Conservation (phyloP, 2,113 vertebrate species). For the Eonycteris spelaea region DNA sequence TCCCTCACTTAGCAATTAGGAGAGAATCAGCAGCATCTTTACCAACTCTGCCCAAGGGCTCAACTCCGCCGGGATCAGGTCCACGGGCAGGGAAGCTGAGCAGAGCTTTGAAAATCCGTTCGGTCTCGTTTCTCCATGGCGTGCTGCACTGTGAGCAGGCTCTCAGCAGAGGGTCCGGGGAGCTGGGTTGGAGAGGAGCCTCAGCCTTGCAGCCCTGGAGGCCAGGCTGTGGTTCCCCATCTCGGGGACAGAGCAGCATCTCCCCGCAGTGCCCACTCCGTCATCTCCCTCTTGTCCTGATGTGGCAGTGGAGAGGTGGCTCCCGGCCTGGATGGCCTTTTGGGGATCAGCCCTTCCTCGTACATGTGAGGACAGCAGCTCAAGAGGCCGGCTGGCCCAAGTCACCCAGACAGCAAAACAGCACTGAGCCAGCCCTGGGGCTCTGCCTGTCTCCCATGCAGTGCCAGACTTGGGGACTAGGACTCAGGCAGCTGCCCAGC, state of each 20-base stretch:
- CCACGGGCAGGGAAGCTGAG: neutral
- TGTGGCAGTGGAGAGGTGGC: neutral
- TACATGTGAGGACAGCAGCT: neutral
- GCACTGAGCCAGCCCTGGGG: neutral
- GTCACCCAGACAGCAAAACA: neutral
- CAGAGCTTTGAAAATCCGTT: constrained; percentile 9
- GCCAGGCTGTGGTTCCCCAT: neutral
- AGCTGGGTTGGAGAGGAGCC: rapidly evolving
- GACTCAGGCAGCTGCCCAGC: neutral
- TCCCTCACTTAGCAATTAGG: constrained; percentile 17
- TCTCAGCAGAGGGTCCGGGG: neutral
- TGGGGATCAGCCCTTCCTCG: neutral
- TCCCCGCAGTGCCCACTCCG: rapidly evolving
- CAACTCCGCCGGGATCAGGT: neutral
- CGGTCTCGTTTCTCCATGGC: neutral
- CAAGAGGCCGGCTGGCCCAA: rapidly evolving
- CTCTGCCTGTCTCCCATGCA: neutral
- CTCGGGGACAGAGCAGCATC: neutral
- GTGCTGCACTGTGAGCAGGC: neutral
- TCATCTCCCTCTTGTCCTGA: neutral
- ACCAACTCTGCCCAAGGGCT: neutral
- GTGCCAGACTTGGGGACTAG: neutral
- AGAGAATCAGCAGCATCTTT: neutral
- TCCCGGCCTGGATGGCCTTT: neutral
- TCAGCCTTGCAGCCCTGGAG: neutral